phyloP scores from a whole-genome alignment of 2,113 vertebrate genomes.

The Dolichotis patagonum region DNA sequence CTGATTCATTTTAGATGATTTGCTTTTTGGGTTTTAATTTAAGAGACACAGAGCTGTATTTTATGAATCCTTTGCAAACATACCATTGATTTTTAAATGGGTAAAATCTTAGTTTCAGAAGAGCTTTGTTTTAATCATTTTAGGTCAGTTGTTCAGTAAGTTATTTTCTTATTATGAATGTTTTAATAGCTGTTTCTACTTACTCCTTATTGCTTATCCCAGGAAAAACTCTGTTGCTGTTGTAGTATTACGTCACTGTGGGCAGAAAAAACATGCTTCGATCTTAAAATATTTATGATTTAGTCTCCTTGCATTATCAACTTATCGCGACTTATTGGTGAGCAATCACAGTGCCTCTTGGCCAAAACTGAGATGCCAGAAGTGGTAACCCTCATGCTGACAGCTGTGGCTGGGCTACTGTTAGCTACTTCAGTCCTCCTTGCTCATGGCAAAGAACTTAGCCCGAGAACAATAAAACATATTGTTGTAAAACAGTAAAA shows the following conservation, averaged over 20 bases:
- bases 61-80: neutral
- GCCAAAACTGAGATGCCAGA: neutral
- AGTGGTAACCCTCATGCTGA: neutral
- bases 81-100: neutral
- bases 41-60: neutral
- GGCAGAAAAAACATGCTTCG: neutral
- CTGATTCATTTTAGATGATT: neutral
- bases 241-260: neutral
- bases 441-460: conserved; percentile 66
- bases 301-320: neutral
- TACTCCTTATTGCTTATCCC: neutral
- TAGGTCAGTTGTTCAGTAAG: neutral
- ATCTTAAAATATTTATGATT: conserved; percentile 59
- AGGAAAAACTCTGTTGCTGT: neutral
- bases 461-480: conserved; percentile 12
- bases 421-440: neutral
- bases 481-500: conserved; percentile 17
- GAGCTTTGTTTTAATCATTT: neutral
- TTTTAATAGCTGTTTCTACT: neutral
- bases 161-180: neutral
- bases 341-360: conserved; percentile 8
- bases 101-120: neutral
- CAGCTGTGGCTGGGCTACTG: neutral
- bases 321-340: neutral
- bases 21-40: neutral